Base-by-base conservation (phyloP, 2,797 vertebrate species). In the Champsocephalus esox region DNA sequence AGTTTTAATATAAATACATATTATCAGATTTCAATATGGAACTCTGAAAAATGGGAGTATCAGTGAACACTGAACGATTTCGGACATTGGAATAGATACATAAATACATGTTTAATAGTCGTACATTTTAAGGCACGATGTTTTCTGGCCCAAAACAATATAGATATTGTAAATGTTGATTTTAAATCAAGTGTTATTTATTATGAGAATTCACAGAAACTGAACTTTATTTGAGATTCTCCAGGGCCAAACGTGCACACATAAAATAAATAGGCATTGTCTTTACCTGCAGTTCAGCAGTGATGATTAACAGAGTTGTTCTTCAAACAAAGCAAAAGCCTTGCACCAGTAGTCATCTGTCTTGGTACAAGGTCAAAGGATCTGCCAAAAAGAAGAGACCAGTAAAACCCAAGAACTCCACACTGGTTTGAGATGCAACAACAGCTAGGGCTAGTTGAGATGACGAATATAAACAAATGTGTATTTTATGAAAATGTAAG, bases 221-320 rank as follows among this genome's bases (percentile, higher is more conserved):
- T 2, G 1, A 0, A 32, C 21, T 16, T 38, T 7, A 24, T 5
- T 45, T 17, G n/a, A 32, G 2, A 70, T 32, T 61, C 2, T 48
- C 24, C 2, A 21, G 3, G 7, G 3, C 0, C 2, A 70, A 32
- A 43, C 6, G 19, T 59, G 11, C 11, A 5, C 41, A 34, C 9
- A 21, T 54, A 21, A 8, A 57, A 38, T 32, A 66, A 56, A 38
- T 8, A 44, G 5, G 2, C 5, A 9, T 4, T 11, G 10, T 54
- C 14, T 48, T 44, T 92, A 92, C 89, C 90, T 90, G 78, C 21
- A 70, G 63, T 51, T 89, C 34, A 84, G 69, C 41, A 74, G 72
- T 50, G 73, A 79, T 65, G 66, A 52, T 10, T 34, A 52, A 67
- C 45, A 67, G 50, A 58, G 48, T 21, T 62, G n/a, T 17, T 75